Conservation (phyloP, 2,797 vertebrate genomes). For the Paguma larvata region DNA sequence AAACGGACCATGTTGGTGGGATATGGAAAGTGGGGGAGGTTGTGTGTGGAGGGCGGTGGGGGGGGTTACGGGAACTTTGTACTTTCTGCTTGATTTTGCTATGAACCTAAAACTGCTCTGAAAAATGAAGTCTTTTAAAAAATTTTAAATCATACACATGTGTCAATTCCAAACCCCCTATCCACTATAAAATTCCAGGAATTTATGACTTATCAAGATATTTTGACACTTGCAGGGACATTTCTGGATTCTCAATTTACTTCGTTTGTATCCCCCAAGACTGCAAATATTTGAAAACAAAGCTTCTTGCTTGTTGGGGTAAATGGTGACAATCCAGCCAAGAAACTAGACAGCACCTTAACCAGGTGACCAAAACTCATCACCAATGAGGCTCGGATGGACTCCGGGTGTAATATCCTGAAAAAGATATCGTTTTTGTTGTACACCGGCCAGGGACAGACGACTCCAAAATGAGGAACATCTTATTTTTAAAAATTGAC, state of each 20-base stretch:
- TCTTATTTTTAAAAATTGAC: neutral
- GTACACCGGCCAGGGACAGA: neutral
- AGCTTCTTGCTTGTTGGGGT: neutral
- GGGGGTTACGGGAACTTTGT: neutral
- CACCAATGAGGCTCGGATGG: neutral
- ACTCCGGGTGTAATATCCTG: neutral
- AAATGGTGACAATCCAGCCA: neutral
- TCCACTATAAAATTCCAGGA: neutral
- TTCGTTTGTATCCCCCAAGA: neutral
- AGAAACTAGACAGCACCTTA: neutral
- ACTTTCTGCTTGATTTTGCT: constrained; percentile 26
- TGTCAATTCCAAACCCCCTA: neutral
- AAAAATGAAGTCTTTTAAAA: neutral
- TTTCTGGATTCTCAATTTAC: neutral
- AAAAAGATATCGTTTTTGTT: neutral
- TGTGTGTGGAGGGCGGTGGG: fast-evolving
- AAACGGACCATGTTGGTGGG: neutral
- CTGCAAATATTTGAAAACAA: constrained; percentile 18
- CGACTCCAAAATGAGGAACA: neutral
- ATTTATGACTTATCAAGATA: neutral
- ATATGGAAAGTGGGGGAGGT: neutral
- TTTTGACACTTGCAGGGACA: neutral
- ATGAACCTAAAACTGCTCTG: neutral
- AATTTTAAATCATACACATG: neutral
- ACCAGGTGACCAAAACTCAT: neutral